Base-by-base conservation (phyloP, 2,888 invertebrate species). In the Drosophila heteroneura region DNA sequence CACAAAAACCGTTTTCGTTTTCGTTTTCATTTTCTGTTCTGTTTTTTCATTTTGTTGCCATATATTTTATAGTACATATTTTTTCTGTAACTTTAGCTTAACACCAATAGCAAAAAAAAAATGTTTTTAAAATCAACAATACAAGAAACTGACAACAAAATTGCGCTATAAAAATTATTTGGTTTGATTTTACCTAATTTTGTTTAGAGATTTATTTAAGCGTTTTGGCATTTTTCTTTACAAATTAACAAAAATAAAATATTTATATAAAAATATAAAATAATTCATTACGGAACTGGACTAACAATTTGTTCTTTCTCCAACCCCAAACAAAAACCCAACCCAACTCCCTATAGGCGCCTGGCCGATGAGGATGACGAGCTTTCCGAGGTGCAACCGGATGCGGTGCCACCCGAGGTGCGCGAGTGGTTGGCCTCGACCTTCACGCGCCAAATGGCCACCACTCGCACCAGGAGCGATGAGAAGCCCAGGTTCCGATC, bases 381-480 rank as follows among this genome's bases (percentile, higher is more conserved):
- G 94, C 94, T 99, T 82, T 98, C 98, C 53, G 98, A 98, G 94
- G 98, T 99, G 66, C 98, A 98, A 92, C 98, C 98, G 64, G 98
- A 99, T 93, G 98, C 98, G 16, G 98, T 99, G 60, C 99, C 99
- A 49, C 98, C 97, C 72, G 99, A 99, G 93, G 99, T 99, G 52
- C 95, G 99, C 85, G 98, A 99, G 94, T 99, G 99, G 99, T 94
- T 99, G 93, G 98, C 98, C 70, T 97, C 98, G 72, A 99, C 99
- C 54, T 99, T 99, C 94, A 99, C 99, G 44, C 95, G 98, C 80
- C 98, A 98, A 93, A 94, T 97, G 94, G 97, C 96, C 74, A 96
- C 97, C 70, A 96, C 97, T 67, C 95, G 96, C 82, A 95, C 96
- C 91, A 95, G 95, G 94, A 95, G 95, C 39, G 97, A 97, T 90